Base-by-base conservation (phyloP, 2,797 vertebrate species). In the Eutrigla gurnardus region DNA sequence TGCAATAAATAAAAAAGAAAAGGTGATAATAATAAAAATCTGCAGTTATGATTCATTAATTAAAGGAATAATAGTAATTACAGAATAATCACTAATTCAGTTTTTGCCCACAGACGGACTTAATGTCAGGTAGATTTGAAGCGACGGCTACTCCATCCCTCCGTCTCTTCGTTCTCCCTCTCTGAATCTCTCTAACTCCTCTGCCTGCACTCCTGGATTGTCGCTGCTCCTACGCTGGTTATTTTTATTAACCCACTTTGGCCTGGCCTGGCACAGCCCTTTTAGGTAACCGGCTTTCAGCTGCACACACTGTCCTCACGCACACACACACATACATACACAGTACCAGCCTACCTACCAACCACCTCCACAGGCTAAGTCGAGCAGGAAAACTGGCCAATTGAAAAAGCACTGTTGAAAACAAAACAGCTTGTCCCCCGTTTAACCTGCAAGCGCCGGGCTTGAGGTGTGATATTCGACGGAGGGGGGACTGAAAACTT, bases 181-280 rank as follows among this genome's bases (percentile, higher is more conserved):
- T 73, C 81, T 80, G 73, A 52, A 75, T 88, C 88, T 86, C 84
- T 89, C 83, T 61, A 86, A 89, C 88, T 92, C 92, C 88, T 91
- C 91, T 92, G 91, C 91, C 83, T 93, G 91, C 92, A 92, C 93
- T 93, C 88, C 93, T 94, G 93, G 91, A 91, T 92, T 91, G 92
- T 91, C 91, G 82, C 86, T 90, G 90, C 91, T 94, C 93, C 93
- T 93, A 93, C 88, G 91, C 92, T 91, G 93, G 94, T 95, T 95
- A 95, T 95, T 94, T 95, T 94, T 95, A 94, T 93, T 94, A 94
- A 94, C 93, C 94, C 93, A 93, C 94, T 95, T 94, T 93, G 93
- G 93, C 92, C 93, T 90, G 93, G 90, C 93, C 90, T 90, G 93
- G 90, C 91, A 89, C 86, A 80, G 89, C 84, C 91, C 91, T 92